These are phyloP conservation scores for Zele albiditarsus DNA, from an alignment of 2,888 invertebrate species.

Conservation along the genomic window DNA sequence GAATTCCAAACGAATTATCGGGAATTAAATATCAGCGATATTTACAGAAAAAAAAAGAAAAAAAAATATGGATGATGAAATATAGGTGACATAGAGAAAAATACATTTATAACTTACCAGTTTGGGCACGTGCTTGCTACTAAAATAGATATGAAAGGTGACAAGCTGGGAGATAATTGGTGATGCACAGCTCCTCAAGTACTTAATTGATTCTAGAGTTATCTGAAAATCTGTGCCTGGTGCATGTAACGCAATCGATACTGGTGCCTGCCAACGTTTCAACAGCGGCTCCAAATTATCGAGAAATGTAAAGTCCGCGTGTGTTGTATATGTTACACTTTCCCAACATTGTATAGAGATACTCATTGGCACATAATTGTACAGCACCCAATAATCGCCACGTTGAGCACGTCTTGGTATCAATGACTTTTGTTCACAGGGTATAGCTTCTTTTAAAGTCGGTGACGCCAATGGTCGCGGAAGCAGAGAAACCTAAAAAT, in stretches of 20 bases:
- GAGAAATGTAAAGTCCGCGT: conserved; percentile 92
- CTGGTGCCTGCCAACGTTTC: conserved; percentile 90
- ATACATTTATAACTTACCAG: conserved; percentile 69
- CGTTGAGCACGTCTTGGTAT: conserved; percentile 80
- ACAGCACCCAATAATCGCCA: conserved; percentile 90
- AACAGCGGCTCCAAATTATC: conserved; percentile 90
- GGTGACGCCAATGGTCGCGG: conserved; percentile 28
- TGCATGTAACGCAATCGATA: conserved; percentile 90
- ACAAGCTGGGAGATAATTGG: conserved; percentile 84
- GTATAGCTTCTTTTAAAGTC: conserved; percentile 74
- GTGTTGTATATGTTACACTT: conserved; percentile 92
- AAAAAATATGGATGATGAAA: conserved; percentile 1
- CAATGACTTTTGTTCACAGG: conserved; percentile 79
- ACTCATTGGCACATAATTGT: conserved; percentile 87
- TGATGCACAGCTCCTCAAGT: conserved; percentile 84
- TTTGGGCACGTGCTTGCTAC: conserved; percentile 88
- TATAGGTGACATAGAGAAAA: background rate
- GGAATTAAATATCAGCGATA: too few relatives aligned
- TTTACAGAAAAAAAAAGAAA: background rate
- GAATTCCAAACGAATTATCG: conserved; percentile 1
- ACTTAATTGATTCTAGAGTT: conserved; percentile 86
- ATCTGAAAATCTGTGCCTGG: conserved; percentile 88
- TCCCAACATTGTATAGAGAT: conserved; percentile 83
- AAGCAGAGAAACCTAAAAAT: conserved; percentile 33
- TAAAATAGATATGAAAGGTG: conserved; percentile 93